Conservation (phyloP, 53 echinoderm and acorn worm genomes). For the Arbacia lixula region DNA sequence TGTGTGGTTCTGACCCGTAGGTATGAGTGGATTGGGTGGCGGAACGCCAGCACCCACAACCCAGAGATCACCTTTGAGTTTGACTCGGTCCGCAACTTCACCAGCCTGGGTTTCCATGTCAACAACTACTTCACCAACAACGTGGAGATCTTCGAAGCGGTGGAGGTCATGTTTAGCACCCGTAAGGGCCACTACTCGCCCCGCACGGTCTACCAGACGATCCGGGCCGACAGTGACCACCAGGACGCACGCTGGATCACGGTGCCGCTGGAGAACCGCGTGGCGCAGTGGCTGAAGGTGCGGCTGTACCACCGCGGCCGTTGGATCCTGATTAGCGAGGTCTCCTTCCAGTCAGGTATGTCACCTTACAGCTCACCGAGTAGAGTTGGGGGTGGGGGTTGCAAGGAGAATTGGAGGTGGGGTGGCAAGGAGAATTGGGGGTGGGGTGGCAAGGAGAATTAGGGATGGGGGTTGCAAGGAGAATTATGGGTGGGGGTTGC, state of each 20-base stretch:
- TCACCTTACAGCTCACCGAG: too few relatives aligned
- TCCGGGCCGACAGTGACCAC: slow-evolving; percentile 71
- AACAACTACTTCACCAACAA: slow-evolving; percentile 89
- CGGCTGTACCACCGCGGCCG: slow-evolving; percentile 69
- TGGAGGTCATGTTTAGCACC: slow-evolving; percentile 76
- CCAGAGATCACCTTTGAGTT: slow-evolving; percentile 81
- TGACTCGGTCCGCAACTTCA: slow-evolving; percentile 89
- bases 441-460: too few relatives aligned
- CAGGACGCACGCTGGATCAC: slow-evolving; percentile 82
- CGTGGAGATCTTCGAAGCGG: slow-evolving; percentile 76
- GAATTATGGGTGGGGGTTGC: too few relatives aligned
- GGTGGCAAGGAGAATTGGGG: too few relatives aligned
- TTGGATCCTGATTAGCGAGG: slow-evolving; percentile 91
- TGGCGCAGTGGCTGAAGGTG: slow-evolving; percentile 86
- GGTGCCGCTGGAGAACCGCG: slow-evolving; percentile 75
- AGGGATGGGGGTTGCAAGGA: too few relatives aligned
- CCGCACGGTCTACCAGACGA: slow-evolving; percentile 49
- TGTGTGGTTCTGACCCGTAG: too few relatives aligned
- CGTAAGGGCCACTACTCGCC: slow-evolving; percentile 80
- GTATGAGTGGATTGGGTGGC: slow-evolving; percentile 97
- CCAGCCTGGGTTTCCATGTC: slow-evolving; percentile 73
- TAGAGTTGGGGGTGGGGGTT: too few relatives aligned
- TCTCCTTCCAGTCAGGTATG: slow-evolving; percentile 86
- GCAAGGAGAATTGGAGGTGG: too few relatives aligned
- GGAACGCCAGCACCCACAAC: slow-evolving; percentile 70